Evolutionary conservation across 2,113 vertebrate species (phyloP), one percentile per base, ranked within the genome.

Genomic region (Leuciscus idus): DNA sequence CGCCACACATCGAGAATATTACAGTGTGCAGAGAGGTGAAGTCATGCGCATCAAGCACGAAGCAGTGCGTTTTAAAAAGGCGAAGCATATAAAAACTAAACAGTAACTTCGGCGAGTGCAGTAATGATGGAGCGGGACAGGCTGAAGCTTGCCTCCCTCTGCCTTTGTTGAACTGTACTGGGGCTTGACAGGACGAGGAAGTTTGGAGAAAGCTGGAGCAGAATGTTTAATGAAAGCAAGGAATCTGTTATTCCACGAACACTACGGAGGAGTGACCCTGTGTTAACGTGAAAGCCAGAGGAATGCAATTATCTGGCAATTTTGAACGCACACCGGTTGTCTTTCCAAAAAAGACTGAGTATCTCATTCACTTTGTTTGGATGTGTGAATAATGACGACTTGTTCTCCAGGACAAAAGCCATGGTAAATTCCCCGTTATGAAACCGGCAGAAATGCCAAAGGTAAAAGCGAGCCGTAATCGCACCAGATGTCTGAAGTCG

Each of bases 131-230:
- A 83, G 64, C 17, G 28, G 43, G 59, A 84, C 88, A 85, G 75
- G 80, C 84, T 75, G 33, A 64, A 52, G 72, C 88, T 83, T 87
- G 86, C 57, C 77, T 89, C 26, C 55, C 43, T 74, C 84, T 81
- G 52, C 36, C 84, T 86, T 89, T 83, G 68, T 83, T 52, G 66
- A 46, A 62, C 43, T 83, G 57, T 79, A 66, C 83, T 85, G 81
- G 43, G 50, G 33, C 81, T 83, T 87, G 73, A 59, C 77, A 73
- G 26, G 43, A 50, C 2, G 43, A 72, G 26, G 66, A 57, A 36
- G 19, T 9, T 19, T 36, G 70, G 59, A 64, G 36, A 81, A 43
- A 5, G 12, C 23, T 62, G 0, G 30, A 79, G 52, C 28, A 57
- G 76, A 78, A 78, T 57, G 21, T 64, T 81, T 81, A 81, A 81